Base-by-base conservation (phyloP, 2,797 vertebrate genomes). In the Threskiornis aethiopicus region DNA sequence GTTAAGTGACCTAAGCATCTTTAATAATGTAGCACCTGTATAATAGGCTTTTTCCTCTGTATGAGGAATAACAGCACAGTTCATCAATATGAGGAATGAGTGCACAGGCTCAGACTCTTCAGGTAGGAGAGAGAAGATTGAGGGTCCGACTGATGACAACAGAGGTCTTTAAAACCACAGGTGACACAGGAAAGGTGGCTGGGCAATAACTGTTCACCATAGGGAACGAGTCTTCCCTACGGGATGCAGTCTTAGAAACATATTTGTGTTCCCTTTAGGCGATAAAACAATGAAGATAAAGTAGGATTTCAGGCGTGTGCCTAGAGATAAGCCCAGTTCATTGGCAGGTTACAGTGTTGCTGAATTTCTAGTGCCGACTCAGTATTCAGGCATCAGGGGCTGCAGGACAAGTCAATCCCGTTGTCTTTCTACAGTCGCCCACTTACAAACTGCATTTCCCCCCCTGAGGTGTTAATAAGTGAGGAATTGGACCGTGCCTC, bases 181-280 rank as follows among this genome's bases (percentile, higher is more conserved):
- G 15, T 84, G 42, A 37, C 59, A 35, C 35, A n/a, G 55, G 18
- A 72, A 62, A 66, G 4, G 24, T 55, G 44, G 4, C 41, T 47
- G 35, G 12, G 25, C 31, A 39, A 10, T 21, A 82, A n/a, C 20
- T 21, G 13, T 21, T 93, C 55, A 55, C 42, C 21, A 6, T 0
- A 73, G 51, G 12, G 33, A 82, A 29, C 0, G 0, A 69, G 57
- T 54, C 15, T 82, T 47, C 37, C 46, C 64, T 33, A 39, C 1
- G 4, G 71, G 33, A 5, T 47, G 5, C 55, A 31, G 25, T 42
- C 37, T 75, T 78, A 22, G n/a, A 58, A 76, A 46, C 19, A 15
- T 57, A 24, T 33, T 72, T 76, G 62, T 4, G 3, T 66, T 82
- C 51, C 9, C 16, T 62, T 84, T 88, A 72, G 73, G 51, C 44